Evolutionary conservation across 2,797 vertebrate species (phyloP).

Genomic region (Meriones psammophilus): DNA sequence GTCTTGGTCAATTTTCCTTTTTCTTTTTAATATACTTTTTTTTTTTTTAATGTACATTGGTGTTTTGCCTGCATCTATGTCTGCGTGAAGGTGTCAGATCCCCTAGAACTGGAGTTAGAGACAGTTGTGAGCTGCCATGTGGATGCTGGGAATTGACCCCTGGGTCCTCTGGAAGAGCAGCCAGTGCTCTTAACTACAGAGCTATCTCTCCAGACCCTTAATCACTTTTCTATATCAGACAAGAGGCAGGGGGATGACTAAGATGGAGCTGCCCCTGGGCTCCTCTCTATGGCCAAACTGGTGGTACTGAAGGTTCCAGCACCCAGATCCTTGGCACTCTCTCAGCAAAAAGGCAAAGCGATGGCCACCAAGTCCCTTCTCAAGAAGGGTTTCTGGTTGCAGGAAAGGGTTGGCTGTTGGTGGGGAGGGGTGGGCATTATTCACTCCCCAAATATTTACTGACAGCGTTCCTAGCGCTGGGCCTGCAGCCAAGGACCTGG

Average conservation of each 20-base stretch:
- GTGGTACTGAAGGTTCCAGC: not conserved
- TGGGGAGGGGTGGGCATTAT: slow-evolving; percentile 54
- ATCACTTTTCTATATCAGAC: not conserved
- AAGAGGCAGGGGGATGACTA: not conserved
- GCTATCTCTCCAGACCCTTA: not conserved
- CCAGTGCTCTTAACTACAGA: not conserved
- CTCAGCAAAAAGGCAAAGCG: not conserved
- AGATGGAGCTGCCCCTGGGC: not conserved
- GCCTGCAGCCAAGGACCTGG: slow-evolving; percentile 68
- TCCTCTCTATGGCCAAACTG: not conserved
- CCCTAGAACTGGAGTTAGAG: not conserved
- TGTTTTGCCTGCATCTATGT: not conserved
- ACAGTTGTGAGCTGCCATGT: not conserved
- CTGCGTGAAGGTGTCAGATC: not conserved
- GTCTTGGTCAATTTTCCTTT: not conserved
- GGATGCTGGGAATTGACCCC: not conserved
- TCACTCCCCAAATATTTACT: slow-evolving; percentile 84
- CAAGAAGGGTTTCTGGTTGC: slow-evolving; percentile 5
- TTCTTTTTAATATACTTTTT: not conserved
- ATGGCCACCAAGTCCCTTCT: not conserved
- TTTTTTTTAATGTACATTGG: not conserved
- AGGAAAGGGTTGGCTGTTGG: slow-evolving; percentile 9
- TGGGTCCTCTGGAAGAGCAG: not conserved
- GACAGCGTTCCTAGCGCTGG: slow-evolving; percentile 63
- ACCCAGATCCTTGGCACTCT: not conserved